These are phyloP conservation scores for Drosophila bifasciata DNA, from an alignment of 1,140 invertebrate species.

Conservation along the genomic window DNA sequence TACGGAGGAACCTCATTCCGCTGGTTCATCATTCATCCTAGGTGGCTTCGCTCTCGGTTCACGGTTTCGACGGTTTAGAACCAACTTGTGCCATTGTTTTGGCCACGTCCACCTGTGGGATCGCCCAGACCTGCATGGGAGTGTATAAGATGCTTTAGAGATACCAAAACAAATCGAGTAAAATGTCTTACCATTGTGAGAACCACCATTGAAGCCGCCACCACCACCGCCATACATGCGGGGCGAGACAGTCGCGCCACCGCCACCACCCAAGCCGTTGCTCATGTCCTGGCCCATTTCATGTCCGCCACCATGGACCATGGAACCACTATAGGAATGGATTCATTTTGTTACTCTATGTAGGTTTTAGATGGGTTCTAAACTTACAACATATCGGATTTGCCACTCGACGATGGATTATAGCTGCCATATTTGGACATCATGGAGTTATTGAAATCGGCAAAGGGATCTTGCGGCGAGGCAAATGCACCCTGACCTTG, in stretches of 20 bases:
- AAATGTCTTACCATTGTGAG: conserved; percentile 34
- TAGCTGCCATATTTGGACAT: conserved; percentile 35
- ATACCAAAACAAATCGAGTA: no score
- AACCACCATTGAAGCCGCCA: conserved; percentile 16
- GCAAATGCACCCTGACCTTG: not conserved
- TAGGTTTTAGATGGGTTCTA: no score
- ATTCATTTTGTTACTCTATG: no score
- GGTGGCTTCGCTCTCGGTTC: no score
- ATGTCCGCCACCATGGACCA: not conserved
- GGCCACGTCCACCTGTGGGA: conserved; percentile 3
- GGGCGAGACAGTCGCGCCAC: not conserved
- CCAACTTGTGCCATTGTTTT: not conserved
- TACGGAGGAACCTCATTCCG: no score
- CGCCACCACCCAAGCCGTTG: not conserved
- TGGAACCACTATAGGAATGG: not conserved
- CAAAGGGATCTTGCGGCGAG: conserved; percentile 27
- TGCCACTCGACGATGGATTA: conserved; percentile 18
- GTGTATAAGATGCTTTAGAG: no score
- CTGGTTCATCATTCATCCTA: no score
- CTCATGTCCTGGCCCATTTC: conserved; percentile 7
- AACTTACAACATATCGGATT: conserved; percentile 9
- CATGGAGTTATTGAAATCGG: conserved; percentile 54
- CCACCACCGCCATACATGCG: conserved; percentile 24
- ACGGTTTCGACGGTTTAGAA: no score
- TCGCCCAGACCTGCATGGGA: conserved; percentile 32